phyloP scores from a whole-genome alignment of 2,888 invertebrate species.

The Sinotaia quadrata region DNA sequence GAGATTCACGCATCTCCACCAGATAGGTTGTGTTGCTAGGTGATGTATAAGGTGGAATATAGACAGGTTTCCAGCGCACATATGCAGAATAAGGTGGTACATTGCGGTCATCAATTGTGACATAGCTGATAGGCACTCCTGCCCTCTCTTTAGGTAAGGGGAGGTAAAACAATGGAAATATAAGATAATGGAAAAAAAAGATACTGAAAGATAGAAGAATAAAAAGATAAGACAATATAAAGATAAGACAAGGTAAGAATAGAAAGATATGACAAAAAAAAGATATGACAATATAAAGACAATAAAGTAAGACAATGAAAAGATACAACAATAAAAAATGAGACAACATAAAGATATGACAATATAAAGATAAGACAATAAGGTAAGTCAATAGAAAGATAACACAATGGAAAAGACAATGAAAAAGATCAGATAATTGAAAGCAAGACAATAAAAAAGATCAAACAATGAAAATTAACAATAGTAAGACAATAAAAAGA shows the following conservation, averaged over 20 bases:
- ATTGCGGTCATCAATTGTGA: slow-evolving; percentile 50
- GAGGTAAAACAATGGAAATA: slow-evolving; percentile 13
- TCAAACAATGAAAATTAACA: no score
- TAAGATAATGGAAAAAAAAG: neutral
- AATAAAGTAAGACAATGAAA: no score
- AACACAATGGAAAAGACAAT: no score
- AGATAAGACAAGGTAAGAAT: neutral
- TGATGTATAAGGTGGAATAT: slow-evolving; percentile 44
- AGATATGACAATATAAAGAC: no score
- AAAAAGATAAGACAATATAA: neutral
- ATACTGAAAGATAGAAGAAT: neutral
- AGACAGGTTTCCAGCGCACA: slow-evolving; percentile 61
- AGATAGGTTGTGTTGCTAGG: slow-evolving; percentile 27
- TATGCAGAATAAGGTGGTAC: slow-evolving; percentile 54
- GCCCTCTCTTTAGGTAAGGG: no score
- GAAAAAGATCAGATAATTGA: no score
- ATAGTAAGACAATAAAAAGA: no score
- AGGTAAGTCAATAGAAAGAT: no score
- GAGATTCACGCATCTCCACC: slow-evolving; percentile 47
- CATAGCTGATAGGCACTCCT: slow-evolving; percentile 58
- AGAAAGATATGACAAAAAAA: neutral
- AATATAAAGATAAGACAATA: no score
- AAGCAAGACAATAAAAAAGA: no score
- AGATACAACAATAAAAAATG: no score
- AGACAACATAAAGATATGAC: no score